Evolutionary conservation across 2,888 invertebrate species (phyloP), one percentile per base, ranked within the genome.

Genomic region (Amphipoea oculea): DNA sequence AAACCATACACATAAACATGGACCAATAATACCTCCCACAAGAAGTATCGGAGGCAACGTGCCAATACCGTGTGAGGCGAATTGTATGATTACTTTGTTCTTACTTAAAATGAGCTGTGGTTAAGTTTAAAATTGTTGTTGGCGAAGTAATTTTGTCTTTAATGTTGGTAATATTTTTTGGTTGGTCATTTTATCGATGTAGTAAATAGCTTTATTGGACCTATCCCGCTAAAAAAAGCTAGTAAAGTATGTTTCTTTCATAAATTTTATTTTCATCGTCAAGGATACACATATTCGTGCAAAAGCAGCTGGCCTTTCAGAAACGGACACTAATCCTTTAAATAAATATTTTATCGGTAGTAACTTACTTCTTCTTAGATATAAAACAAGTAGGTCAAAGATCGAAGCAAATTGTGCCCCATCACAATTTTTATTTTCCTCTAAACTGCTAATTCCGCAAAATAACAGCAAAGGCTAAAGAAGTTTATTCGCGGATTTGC

Each of bases 1-100:
- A 92, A 91, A 92, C 92, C 93, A 94, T 93, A 92, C 93, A 91
- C 93, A 91, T 91, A 93, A 93, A 95, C 91, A 92, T 90, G 90
- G 90, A 90, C 89, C 91, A 92, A 93, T 95, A 94, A 94, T 92
- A 91, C 91, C 90, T 85, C 91, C 92, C 92, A 89, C 93, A 94
- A 95, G 94, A 87, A 93, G 90, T 91, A 92, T 90, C 84, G 79
- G 89, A 90, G 92, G 95, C 94, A 93, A 91, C 91, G 94, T 95
- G 95, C 95, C 95, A 95, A 95, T 93, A 90, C 86, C 79, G 86
- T 75, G 57, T 66, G 66, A 72, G 69, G 51, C 51, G 60, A 78
- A 81, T 78, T 73, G 76, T 42, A 80, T 86, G 83, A 85, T 83
- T 76, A 86, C 86, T 83, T 83, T 81, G 65, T 63, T 75, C 66